phyloP scores from a whole-genome alignment of 2,888 invertebrate species.

The Archaeoteleia sp. region DNA sequence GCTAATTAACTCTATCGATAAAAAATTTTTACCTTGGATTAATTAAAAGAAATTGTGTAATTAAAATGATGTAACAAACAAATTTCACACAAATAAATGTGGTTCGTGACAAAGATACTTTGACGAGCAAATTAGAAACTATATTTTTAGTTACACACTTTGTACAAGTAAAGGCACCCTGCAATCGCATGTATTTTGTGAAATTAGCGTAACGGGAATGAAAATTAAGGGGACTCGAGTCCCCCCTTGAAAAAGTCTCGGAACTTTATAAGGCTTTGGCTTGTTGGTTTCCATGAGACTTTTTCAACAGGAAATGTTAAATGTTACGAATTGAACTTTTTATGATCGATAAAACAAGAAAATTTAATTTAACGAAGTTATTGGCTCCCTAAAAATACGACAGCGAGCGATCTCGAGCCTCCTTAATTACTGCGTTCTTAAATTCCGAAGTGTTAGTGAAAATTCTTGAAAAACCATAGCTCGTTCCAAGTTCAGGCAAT shows the following conservation, averaged over 20 bases:
- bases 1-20: constrained; percentile 7
- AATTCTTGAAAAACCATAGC: constrained; percentile 50
- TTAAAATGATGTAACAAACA: constrained; percentile 2
- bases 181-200: no score
- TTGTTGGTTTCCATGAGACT: no score
- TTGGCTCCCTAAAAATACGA: not conserved
- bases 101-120: constrained; percentile 17
- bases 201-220: no score
- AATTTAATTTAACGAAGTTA: no score
- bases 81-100: constrained; percentile 16
- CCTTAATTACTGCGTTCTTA: constrained; percentile 11
- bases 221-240: no score
- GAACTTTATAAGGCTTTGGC: no score
- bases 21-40: constrained; percentile 38
- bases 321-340: no score
- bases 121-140: constrained; percentile 7
- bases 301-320: no score
- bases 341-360: no score
- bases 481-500: constrained; percentile 49
- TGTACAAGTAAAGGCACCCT: constrained; percentile 1
- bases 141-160: constrained; percentile 13
- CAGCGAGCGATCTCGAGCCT: not conserved
- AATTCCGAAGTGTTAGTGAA: constrained; percentile 17
- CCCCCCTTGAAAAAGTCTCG: no score
- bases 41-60: constrained; percentile 29